phyloP scores from a whole-genome alignment of 1,140 invertebrate genomes.

The Chymomyza costata region DNA sequence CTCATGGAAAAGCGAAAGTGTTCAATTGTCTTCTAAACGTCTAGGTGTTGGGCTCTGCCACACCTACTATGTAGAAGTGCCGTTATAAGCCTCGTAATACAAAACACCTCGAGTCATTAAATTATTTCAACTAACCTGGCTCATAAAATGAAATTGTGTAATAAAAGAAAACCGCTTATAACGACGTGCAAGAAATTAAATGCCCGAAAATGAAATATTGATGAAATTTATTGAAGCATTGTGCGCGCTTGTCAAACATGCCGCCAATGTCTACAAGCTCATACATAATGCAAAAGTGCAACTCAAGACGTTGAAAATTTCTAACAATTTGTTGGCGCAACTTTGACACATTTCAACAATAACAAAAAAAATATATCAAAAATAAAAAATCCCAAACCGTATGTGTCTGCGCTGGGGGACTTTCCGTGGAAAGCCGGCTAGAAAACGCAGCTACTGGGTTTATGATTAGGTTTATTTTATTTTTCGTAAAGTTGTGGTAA shows the following conservation, averaged over 20 bases:
- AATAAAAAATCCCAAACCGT: constrained; percentile 25
- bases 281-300: constrained; percentile 60
- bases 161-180: constrained; percentile 56
- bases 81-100: constrained; percentile 23
- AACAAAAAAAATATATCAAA: neutral
- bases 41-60: constrained; percentile 1
- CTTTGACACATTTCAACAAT: constrained; percentile 27
- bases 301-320: constrained; percentile 53
- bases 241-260: constrained; percentile 30
- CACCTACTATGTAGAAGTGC: constrained; percentile 8
- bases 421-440: neutral
- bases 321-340: constrained; percentile 35
- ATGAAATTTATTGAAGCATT: constrained; percentile 52
- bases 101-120: constrained; percentile 40
- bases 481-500: constrained; percentile 11
- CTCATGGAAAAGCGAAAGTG: constrained; percentile 50
- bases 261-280: constrained; percentile 31
- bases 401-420: neutral
- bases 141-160: constrained; percentile 47
- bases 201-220: constrained; percentile 59
- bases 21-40: constrained; percentile 12
- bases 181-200: constrained; percentile 38
- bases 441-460: constrained; percentile 43
- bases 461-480: constrained; percentile 18
- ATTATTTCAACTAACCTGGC: constrained; percentile 40